Conservation (phyloP, 2,797 vertebrate species). For the Morus bassanus region DNA sequence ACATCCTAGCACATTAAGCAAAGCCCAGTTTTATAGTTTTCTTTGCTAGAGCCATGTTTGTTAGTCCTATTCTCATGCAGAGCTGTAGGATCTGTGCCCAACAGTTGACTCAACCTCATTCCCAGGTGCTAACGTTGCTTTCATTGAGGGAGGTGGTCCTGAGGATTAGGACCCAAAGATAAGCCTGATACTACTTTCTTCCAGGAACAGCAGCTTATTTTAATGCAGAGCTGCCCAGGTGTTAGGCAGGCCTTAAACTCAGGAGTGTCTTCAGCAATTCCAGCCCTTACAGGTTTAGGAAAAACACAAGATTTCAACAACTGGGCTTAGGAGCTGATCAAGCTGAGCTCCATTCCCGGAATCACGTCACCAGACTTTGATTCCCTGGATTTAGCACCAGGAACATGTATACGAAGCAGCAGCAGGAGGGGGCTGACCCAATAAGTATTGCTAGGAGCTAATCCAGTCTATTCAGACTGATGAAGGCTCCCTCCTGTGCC, state of each 20-base stretch:
- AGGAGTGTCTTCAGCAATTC: not conserved
- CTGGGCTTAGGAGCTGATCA: not conserved
- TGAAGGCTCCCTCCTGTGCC: not conserved
- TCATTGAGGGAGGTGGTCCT: not conserved
- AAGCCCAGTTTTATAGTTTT: not conserved
- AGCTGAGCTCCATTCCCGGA: not conserved
- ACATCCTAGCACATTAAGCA: not conserved
- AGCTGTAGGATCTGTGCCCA: not conserved
- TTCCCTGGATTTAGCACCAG: slow-evolving; percentile 5
- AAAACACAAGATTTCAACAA: not conserved
- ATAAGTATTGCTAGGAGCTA: not conserved
- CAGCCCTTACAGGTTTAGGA: not conserved
- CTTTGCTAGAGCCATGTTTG: not conserved
- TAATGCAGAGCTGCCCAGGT: not conserved
- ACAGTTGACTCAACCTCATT: not conserved
- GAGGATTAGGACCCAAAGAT: not conserved
- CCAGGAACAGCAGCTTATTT: not conserved
- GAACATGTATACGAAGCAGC: not conserved
- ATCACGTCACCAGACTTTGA: not conserved
- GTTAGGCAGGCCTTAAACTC: not conserved
- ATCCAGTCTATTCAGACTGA: not conserved
- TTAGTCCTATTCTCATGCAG: not conserved
- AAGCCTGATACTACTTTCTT: not conserved
- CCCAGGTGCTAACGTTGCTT: not conserved
- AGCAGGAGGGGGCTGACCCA: not conserved